Conservation (phyloP, 2,888 invertebrate genomes). For the Parochlus steinenii region DNA sequence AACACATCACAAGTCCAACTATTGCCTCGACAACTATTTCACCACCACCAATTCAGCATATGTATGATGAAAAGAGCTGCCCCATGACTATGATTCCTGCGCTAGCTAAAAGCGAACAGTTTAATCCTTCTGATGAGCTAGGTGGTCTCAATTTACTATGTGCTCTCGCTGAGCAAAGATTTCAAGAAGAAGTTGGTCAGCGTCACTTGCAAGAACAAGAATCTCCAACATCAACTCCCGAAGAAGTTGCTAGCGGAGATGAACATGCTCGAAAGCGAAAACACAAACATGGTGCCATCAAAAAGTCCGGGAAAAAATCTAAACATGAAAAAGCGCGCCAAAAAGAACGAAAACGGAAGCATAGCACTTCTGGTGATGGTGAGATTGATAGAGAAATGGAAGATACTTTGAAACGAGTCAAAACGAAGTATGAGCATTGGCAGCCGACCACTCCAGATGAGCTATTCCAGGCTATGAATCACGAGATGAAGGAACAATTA, state of each 20-base stretch:
- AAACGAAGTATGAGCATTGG: slow-evolving; percentile 15
- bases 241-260: slow-evolving; percentile 24
- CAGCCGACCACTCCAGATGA: slow-evolving; percentile 32
- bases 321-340: slow-evolving; percentile 19
- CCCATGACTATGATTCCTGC: neutral
- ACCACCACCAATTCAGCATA: slow-evolving; percentile 5
- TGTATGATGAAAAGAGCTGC: neutral
- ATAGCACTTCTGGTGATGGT: slow-evolving; percentile 18
- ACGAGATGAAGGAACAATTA: slow-evolving; percentile 64
- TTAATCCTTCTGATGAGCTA: slow-evolving; percentile 23
- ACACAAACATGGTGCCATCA: slow-evolving; percentile 27
- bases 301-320: slow-evolving; percentile 28
- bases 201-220: slow-evolving; percentile 26
- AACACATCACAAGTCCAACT: slow-evolving; percentile 19
- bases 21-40: slow-evolving; percentile 9
- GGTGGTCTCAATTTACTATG: slow-evolving; percentile 61
- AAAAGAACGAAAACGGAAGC: slow-evolving; percentile 17
- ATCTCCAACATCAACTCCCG: slow-evolving; percentile 14
- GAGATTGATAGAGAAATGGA: slow-evolving; percentile 15
- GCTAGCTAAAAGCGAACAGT: neutral
- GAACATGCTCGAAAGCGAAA: slow-evolving; percentile 31
- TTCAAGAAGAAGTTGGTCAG: slow-evolving; percentile 49
- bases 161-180: slow-evolving; percentile 68
- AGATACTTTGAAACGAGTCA: slow-evolving; percentile 16
- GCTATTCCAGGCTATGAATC: slow-evolving; percentile 55